A percentile compares a stretch with the other conserved stretches of the same genome.
Conservation (phyloP, 2,113 vertebrate species). For the Oxyruncus cristatus region DNA sequence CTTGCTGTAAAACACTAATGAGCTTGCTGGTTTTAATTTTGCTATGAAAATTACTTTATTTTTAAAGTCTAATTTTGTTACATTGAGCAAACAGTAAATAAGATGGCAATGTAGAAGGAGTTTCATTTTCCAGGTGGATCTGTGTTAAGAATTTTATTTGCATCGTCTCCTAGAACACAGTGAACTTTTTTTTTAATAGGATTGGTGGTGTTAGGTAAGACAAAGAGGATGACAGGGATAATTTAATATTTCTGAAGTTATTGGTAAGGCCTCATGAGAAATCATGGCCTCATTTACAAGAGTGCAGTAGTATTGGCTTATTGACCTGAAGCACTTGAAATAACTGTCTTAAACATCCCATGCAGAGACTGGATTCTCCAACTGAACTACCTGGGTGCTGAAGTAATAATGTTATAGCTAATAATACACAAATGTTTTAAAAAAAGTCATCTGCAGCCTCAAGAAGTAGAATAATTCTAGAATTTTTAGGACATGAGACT, state of each 20-base stretch:
- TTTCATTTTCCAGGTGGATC: not conserved
- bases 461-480: not conserved
- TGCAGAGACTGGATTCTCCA: not conserved
- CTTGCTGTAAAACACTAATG: not conserved
- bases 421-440: not conserved
- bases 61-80: not conserved
- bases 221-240: not conserved
- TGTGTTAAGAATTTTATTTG: not conserved
- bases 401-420: not conserved
- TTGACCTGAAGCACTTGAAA: slow-evolving; percentile 46
- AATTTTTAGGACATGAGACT: not conserved
- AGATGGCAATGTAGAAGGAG: not conserved
- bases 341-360: not conserved
- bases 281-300: slow-evolving; percentile 27
- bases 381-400: not conserved
- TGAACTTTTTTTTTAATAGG: not conserved
- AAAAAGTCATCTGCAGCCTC: not conserved
- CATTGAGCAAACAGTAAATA: not conserved
- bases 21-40: not conserved
- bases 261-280: slow-evolving; percentile 22
- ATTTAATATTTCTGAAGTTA: slow-evolving; percentile 32
- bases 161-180: not conserved
- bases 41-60: not conserved
- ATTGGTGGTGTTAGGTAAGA: not conserved
- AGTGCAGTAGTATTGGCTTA: not conserved